Base-by-base conservation (phyloP, 2,797 vertebrate genomes). In the Cirrhinus mrigala region DNA sequence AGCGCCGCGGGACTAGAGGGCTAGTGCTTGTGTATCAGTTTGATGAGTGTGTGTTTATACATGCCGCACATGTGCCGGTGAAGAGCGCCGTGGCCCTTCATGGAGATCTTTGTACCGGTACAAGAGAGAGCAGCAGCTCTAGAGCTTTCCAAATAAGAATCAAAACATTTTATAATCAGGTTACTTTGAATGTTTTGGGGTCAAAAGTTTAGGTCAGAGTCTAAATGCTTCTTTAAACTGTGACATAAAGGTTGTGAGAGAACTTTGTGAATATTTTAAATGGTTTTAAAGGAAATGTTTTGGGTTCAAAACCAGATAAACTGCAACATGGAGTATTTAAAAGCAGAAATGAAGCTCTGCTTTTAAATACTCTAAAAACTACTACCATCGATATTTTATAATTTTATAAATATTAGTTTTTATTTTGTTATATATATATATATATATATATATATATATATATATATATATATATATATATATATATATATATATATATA, bases 1-100 rank as follows among this genome's bases (percentile, higher is more conserved):
- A 71, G 89, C 85, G 78, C 89, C 83, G 56, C 90, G 91, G 94
- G 93, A 94, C 94, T 90, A 92, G 78, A 54, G 87, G 71, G 74
- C 78, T 84, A 87, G 80, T 94, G 93, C 91, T 87, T 90, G 90
- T 89, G 92, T 92, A 94, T 95, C 93, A 93, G 90, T 94, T 93
- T 93, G 64, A 79, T 85, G 79, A 33, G 86, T 92, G 91, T 90
- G 79, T 94, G 92, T 94, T 93, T 94, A 94, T 92, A 92, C 84
- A 89, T 89, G 86, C 79, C 87, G 90, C 91, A 88, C 89, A 83
- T 94, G 89, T 86, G 84, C 76, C 24, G 68, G 6, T 81, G 76
- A 10, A 29, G 66, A 66, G 27, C 62, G 62, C 27, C 62, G 15
- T 9, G 62, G 62, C 27, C 62, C 62, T 66, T 33, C 62, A 18